Evolutionary conservation across 2,113 vertebrate species (phyloP).

Genomic region (Seriola aureovittata): DNA sequence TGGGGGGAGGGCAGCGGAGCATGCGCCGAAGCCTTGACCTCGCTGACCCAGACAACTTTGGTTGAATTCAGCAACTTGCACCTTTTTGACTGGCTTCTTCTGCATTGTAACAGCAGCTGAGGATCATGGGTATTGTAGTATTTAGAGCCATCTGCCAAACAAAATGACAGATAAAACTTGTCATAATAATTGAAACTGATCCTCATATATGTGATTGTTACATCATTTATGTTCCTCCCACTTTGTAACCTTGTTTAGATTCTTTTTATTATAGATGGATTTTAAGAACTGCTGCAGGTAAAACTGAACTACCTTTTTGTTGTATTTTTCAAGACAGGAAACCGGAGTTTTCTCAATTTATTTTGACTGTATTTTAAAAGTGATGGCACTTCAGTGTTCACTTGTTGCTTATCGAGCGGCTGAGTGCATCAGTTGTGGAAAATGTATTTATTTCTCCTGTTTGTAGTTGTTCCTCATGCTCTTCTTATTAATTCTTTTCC

Average conservation of each 20-base stretch:
- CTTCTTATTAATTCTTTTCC: background rate
- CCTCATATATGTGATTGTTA: background rate
- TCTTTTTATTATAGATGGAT: background rate
- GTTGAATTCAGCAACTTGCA: too few relatives aligned
- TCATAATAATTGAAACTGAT: background rate
- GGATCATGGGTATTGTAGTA: background rate
- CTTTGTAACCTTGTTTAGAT: background rate
- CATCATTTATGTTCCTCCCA: too few relatives aligned
- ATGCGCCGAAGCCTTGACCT: too few relatives aligned
- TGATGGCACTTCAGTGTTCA: background rate
- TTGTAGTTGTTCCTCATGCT: background rate
- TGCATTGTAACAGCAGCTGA: too few relatives aligned
- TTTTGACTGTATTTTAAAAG: background rate
- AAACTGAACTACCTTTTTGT: background rate
- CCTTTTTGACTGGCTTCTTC: too few relatives aligned
- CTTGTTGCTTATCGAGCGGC: background rate
- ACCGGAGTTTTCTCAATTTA: background rate
- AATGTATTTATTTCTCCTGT: background rate
- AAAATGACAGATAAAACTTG: background rate
- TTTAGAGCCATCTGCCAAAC: background rate
- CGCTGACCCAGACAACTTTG: too few relatives aligned
- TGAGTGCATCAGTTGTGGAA: background rate
- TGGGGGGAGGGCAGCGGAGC: too few relatives aligned
- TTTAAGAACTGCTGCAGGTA: background rate
- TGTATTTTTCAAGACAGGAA: too few relatives aligned